phyloP scores from a whole-genome alignment of 2,113 vertebrate genomes.

The Erythrocercus mccallii region DNA sequence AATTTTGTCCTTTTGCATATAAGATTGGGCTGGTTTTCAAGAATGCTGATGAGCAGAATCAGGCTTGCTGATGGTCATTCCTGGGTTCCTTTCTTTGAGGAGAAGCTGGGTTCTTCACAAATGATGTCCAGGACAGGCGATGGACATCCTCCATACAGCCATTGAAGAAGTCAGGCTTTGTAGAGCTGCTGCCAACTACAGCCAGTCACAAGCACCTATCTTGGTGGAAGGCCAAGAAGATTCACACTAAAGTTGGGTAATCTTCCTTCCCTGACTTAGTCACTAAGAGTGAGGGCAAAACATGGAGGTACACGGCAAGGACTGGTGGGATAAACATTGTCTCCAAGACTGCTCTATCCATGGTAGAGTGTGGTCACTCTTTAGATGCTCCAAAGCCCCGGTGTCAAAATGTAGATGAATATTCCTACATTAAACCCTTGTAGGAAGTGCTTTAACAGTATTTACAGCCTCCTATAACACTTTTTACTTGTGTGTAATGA shows the following conservation, averaged over 20 bases:
- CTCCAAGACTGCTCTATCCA: neutral
- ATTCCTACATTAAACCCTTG: neutral
- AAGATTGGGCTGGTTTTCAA: neutral
- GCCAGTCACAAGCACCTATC: neutral
- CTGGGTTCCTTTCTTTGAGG: neutral
- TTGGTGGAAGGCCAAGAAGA: neutral
- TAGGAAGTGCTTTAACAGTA: neutral
- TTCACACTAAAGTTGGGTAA: neutral
- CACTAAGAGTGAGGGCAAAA: neutral
- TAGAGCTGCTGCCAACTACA: neutral
- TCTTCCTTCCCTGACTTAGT: neutral
- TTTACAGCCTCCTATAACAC: neutral
- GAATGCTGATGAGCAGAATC: neutral
- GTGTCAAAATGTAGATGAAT: neutral
- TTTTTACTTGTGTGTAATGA: neutral
- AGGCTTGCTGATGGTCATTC: neutral
- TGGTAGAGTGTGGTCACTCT: neutral
- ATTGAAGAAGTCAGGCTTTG: neutral
- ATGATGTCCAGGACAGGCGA: rapidly evolving
- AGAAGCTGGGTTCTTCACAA: neutral
- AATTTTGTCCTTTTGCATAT: neutral
- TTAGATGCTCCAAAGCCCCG: rapidly evolving
- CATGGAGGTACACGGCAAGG: neutral
- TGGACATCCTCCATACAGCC: rapidly evolving
- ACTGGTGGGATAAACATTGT: neutral